Base-by-base conservation (phyloP, 1,140 invertebrate genomes). In the Phortica variegata region DNA sequence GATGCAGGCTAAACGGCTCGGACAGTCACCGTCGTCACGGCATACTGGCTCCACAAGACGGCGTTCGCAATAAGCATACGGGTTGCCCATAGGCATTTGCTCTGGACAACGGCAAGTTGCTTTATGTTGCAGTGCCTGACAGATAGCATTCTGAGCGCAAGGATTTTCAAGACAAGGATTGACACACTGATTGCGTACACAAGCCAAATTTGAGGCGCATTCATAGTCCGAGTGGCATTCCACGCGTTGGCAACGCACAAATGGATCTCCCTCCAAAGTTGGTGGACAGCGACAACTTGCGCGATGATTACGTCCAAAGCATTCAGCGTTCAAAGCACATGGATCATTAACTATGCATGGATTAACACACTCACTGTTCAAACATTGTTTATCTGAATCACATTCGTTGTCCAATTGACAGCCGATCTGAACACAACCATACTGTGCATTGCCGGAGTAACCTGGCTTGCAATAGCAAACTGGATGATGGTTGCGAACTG, bases 391-490 rank as follows among this genome's bases (percentile, higher is more conserved):
- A 29, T 85, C 84, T 45, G 84, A 79, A 15, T 81, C 69, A 65
- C 92, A 95, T 70, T 93, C 89, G 42, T 82, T 83, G 65, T 93
- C 88, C 8, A 85, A 83, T 70, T 86, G 83, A 65, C 92, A 95
- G 31, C 87, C 87, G 62, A 90, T 87, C 83, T 89, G 86, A 7
- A 81, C 76, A 59, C 91, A 93, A 39, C 86, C 87, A 45, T 82
- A 79, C 77, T 92, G 89, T 13, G 90, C 87, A 77, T 91, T 91
- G 61, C 90, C 90, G 18, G 88, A 89, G 70, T 83, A 90, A 36
- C 88, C 88, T 13, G 84, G 82, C 59, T 83, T 77, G 69, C 91
- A 94, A 52, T 80, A 84, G 65, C 91, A 93, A 5, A 86, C 84
- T 23, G 90, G 88, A 77, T 90, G 88, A 65, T 94, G 91, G 73